Evolutionary conservation across 2,888 invertebrate genomes (phyloP), one percentile per base, ranked within the genome.

Genomic region (Drosophila meridionalis): DNA sequence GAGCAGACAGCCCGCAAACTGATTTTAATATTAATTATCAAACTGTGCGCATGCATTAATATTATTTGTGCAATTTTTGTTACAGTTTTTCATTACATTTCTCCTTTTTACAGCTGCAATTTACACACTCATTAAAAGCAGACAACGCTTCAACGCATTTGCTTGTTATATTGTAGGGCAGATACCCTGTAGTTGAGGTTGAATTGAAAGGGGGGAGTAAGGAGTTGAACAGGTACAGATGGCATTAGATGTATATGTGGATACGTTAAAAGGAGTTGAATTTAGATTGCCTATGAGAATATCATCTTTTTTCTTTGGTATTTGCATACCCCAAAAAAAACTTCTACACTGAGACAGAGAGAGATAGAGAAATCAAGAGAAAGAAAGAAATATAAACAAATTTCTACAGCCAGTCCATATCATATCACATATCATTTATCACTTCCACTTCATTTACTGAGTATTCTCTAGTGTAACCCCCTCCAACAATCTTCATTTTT

Each of bases 11-110:
- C 40, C 53, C 48, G 57, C 57, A 68, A 78, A 80, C 73, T 73
- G 85, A 80, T 83, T 84, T 85, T 70, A 55, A 73, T 73, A 82
- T 80, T 82, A 87, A 89, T 89, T 80, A 87, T 78, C 68, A 61
- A 80, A 80, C 65, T 80, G 64, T 78, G 78, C 65, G 70, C 74
- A 65, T 50, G 69, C 76, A 69, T 83, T 70, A 64, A 73, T 65
- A 62, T 68, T 58, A 57, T 69, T 53, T 61, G 30, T 36, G 9
- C 2, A 56, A 60, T 40, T 77, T 76, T 84, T 61, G 50, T 26
- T 11, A 26, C 34, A 52, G 2, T 36, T 52, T 52, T 52, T 20
- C 52, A 20, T 52, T 52, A 7, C 32, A 32, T 14, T 32, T 30
- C n/a, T 43, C 11, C 60, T 36, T 67, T 58, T 61, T 60, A 34